Percentiles rank a stretch among this genome's conserved stretches.
phyloP scores from a whole-genome alignment of 2,113 vertebrate species.

The Galemys pyrenaicus region DNA sequence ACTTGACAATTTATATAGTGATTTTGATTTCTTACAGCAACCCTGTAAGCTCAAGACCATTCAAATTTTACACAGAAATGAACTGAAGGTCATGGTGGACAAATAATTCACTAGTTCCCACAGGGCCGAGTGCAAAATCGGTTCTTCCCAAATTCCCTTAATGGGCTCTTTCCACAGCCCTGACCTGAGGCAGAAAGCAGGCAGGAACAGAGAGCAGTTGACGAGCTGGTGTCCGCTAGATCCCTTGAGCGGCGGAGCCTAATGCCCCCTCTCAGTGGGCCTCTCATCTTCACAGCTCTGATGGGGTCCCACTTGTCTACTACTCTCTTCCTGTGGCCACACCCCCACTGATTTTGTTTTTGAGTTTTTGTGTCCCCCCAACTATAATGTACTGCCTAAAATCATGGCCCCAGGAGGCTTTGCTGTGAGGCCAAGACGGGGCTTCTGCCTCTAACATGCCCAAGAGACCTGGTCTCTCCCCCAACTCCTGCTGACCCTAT shows the following conservation, averaged over 20 bases:
- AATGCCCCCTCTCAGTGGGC: neutral
- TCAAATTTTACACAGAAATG: neutral
- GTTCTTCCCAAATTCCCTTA: neutral
- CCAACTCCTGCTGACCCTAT: neutral
- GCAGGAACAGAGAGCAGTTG: neutral
- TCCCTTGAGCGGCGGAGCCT: neutral
- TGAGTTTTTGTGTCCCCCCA: neutral
- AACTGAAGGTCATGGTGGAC: neutral
- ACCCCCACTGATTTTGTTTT: neutral
- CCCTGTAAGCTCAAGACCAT: neutral
- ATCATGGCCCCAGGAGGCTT: no score
- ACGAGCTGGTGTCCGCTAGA: no score
- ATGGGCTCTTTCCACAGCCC: neutral
- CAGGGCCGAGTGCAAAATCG: neutral
- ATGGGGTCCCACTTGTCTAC: neutral
- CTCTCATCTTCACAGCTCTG: neutral
- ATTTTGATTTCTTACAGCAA: constrained; percentile 4
- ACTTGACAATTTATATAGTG: neutral
- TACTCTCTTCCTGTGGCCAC: neutral
- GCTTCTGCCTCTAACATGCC: neutral
- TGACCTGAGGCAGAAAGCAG: neutral
- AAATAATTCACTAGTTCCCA: neutral
- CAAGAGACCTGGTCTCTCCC: neutral
- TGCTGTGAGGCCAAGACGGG: neutral
- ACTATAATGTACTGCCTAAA: neutral